Evolutionary conservation across 2,113 vertebrate species (phyloP), one percentile per base, ranked within the genome.

Genomic region (Phrynosoma blainvillii): DNA sequence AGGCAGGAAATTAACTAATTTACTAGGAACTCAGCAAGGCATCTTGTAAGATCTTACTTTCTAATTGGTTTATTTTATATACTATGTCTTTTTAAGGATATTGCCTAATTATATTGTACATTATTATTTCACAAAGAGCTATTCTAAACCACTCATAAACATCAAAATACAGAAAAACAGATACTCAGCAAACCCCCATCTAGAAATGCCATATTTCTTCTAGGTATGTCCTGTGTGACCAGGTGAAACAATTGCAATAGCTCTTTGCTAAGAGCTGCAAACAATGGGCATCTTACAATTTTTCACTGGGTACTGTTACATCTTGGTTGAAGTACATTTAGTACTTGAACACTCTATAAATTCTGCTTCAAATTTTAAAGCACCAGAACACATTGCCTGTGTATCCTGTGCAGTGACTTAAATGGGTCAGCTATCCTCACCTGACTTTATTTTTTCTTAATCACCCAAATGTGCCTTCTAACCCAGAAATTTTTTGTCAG

Each of bases 21-120:
- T 93, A 91, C 79, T 90, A 90, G 88, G 42, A 47, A 92, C 93
- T 79, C 93, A 86, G 85, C 85, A 93, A 94, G 89, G 89, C 36
- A 93, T 86, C 86, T 90, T 89, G 81, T 71, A 91, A 94, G 88
- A 93, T 94, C 95, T 96, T 93, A 93, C 95, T 88, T 89, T 81
- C 87, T 91, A 84, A 83, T 95, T 93, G 92, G 84, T 92, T 90
- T 93, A 92, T 1, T 83, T 52, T 90, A 65, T 1, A 79, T 92
- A 90, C 76, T 91, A 90, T 92, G 25, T 77, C 66, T 59, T 80
- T 62, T 88, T 77, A 90, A 90, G 56, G 84, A 59, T 71, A 93
- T 89, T 91, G 84, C n/a, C 82, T 93, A 92, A 93, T 92, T 84
- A 73, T 54, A 93, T 88, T n/a, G 65, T 42, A 81, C 73, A 81